Base-by-base conservation (phyloP, 2,888 invertebrate species). In the Conus canariensis region DNA sequence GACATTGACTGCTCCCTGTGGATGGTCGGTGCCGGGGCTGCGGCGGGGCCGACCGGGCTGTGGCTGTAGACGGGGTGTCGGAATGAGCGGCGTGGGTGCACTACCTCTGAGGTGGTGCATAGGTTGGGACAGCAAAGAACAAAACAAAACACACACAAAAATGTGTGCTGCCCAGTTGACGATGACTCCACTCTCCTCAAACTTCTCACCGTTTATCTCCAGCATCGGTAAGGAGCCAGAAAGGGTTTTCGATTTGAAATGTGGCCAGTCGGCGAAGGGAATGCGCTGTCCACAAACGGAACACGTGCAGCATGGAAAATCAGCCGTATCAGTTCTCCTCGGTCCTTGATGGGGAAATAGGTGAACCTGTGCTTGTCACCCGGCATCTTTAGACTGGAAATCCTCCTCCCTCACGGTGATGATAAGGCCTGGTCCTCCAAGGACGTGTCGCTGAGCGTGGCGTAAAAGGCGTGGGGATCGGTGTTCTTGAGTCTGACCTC, bases 381-480 rank as follows among this genome's bases (percentile, higher is more conserved):
- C n/a, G 88, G 60, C 87, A 87, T 87, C 58, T 87, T 58, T 70
- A 19, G 45, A 45, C 8, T 80, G 45, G 16, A 7, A 80, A 80
- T 14, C 80, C 60, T 60, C 16, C 67, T 70, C 16, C 22, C 19
- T 70, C 22, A n/a, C 19, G 8, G 10, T 70, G 67, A 5, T 19
- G 67, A 70, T 70, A 70, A 16, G 5, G 10, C 19, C 67, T 19
- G 67, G 16, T 70, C 67, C 67, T 70, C n/a, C n/a, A n/a, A n/a
- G n/a, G n/a, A n/a, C n/a, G n/a, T n/a, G n/a, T n/a, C n/a, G n/a
- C 93, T 93, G 25, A 95, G 90, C 82, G 94, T 92, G 9, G 92
- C 85, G 8, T 93, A 92, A 91, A 95, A 95, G 4, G 94, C 91
- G 10, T 92, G 85, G 10, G 94, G 89, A n/a, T 92, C 92, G 22